Evolutionary conservation across 2,888 invertebrate species (phyloP).

Genomic region (Agapostemon virescens): DNA sequence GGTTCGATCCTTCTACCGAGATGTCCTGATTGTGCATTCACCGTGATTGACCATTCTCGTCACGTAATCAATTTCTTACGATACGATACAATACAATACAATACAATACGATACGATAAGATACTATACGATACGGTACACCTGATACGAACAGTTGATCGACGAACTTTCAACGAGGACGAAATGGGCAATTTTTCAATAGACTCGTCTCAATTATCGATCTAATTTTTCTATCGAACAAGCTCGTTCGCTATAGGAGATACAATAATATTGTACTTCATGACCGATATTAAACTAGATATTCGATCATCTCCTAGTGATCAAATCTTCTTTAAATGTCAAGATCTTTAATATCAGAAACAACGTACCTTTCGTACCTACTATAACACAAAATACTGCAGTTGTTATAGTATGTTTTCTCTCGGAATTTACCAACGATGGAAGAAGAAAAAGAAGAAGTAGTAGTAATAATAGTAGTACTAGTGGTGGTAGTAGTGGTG

Average conservation of each 20-base stretch:
- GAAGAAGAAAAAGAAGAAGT: background rate
- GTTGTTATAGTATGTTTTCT: conserved; percentile 38
- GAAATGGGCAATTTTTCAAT: conserved; percentile 20
- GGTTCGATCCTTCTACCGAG: conserved; percentile 65
- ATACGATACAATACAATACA: conserved; percentile 23
- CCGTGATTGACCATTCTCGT: conserved; percentile 50
- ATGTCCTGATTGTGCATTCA: conserved; percentile 62
- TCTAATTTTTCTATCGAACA: conserved; percentile 8
- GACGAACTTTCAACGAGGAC: conserved; percentile 29
- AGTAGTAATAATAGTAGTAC: too few species aligned
- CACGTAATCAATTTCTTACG: conserved; percentile 47
- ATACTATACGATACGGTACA: conserved; percentile 31
- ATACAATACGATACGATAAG: conserved; percentile 5
- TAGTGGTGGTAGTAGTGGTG: too few species aligned
- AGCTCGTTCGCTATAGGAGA: conserved; percentile 16
- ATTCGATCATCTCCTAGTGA: background rate
- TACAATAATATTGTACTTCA: background rate
- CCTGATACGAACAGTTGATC: conserved; percentile 42
- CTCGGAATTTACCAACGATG: conserved; percentile 16
- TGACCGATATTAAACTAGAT: background rate
- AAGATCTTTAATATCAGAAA: conserved; percentile 48
- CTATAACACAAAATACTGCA: conserved; percentile 52
- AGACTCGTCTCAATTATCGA: conserved; percentile 11
- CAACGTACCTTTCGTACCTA: conserved; percentile 59
- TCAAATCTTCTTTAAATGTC: conserved; percentile 23